Base-by-base conservation (phyloP, 1,140 invertebrate species). In the Asbolus verrucosus region DNA sequence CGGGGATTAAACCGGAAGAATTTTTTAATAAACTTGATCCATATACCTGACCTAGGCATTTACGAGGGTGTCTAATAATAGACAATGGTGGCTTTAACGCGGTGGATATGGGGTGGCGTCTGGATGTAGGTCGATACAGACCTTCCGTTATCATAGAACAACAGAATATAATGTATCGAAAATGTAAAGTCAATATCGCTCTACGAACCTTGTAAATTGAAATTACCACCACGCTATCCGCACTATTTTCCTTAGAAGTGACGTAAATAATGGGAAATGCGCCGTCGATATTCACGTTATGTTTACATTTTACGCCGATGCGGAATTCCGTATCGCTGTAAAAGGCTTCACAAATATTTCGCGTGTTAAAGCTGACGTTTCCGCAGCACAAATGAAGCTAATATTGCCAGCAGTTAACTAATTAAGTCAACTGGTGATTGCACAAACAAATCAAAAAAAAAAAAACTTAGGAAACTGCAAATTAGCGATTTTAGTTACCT, bases 131-230 rank as follows among this genome's bases (percentile, higher is more conserved):
- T 54, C 46, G 46, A 27, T 27, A 54, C 21, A 36, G 11, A 54
- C 46, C 8, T 54, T 54, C 19, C 21, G 46, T 54, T 21, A 54
- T 54, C 46, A 27, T 16, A 9, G 16, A 46, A 46, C 24, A 36
- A 36, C 33, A 36, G 6, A n/a, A 36, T n/a, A 11, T 36, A 36
- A 36, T 36, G 33, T 36, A 36, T 36, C 46, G 46, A 54, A 54
- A 54, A 54, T 54, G 46, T 11, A 54, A 54, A 54, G 46, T 54
- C 46, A 54, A 54, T 54, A 54, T 13, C 46, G 46, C 19, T 27
- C 46, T 54, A 46, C 15, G 18, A 19, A 1, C 14, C 9, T n/a
- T 13, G 9, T 30, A 54, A 27, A 54, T 54, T 54, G 21, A 54
- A 54, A 54, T 54, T 54, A 54, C 46, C 19, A 11, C 4, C 46